Evolutionary conservation across 2,797 vertebrate species (phyloP).

Genomic region (Phalloptychus januarius): DNA sequence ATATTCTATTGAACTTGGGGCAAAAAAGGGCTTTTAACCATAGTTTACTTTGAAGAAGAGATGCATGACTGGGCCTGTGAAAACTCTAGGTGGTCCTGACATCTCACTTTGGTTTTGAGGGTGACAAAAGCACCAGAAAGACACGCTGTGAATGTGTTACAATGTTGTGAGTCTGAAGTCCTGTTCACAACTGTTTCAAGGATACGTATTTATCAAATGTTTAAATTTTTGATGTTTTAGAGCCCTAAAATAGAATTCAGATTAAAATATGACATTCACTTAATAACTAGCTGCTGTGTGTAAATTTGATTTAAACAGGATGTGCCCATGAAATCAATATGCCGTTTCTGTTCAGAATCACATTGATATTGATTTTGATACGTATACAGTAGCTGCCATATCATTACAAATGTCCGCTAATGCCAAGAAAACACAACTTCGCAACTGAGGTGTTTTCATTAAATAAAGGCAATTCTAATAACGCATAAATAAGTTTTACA

Average conservation of each 20-base stretch:
- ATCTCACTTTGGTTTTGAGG: neutral
- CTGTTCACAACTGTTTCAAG: neutral
- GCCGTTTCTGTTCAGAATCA: neutral
- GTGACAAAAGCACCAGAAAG: neutral
- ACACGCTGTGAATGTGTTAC: neutral
- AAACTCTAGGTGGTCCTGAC: neutral
- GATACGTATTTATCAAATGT: neutral
- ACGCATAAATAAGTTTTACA: too few relatives aligned
- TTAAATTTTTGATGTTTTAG: neutral
- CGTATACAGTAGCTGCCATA: neutral
- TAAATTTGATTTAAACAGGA: neutral
- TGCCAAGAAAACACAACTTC: too few relatives aligned
- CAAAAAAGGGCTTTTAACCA: neutral
- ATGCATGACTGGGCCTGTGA: neutral
- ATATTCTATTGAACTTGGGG: neutral
- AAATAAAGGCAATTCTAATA: too few relatives aligned
- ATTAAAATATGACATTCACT: neutral
- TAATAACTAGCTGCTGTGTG: neutral
- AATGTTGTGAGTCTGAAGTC: neutral
- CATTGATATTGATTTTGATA: neutral
- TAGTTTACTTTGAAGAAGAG: neutral
- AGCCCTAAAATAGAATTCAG: neutral
- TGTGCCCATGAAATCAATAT: neutral
- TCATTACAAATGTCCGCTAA: too few relatives aligned
- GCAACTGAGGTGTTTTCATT: too few relatives aligned